Evolutionary conservation across 2,797 vertebrate species (phyloP).

Genomic region (Sphenopsis melanotis): DNA sequence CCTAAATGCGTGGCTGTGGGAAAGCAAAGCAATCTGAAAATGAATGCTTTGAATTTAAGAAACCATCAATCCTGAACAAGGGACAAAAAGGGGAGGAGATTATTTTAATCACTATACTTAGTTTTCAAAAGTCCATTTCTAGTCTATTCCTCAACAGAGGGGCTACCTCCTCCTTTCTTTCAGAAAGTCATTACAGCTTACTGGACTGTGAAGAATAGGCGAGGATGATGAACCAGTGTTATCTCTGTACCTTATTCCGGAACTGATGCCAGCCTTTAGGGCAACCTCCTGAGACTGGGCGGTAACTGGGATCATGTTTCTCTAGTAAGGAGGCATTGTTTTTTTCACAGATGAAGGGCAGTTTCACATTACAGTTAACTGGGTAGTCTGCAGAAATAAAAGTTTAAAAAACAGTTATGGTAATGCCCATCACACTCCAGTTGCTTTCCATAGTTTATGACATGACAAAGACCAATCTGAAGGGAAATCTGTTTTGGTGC

Average conservation of each 20-base stretch:
- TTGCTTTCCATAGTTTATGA: not conserved
- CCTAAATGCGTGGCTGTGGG: not conserved
- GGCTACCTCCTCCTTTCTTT: not conserved
- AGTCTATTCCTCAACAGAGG: not conserved
- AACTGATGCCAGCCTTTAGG: conserved; percentile 71
- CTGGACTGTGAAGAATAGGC: not conserved
- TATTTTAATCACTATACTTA: not conserved
- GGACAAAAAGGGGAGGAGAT: not conserved
- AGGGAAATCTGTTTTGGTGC: not conserved
- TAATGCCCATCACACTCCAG: not conserved
- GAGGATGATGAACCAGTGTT: not conserved
- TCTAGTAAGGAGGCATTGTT: conserved; percentile 85
- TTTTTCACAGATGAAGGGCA: conserved; percentile 90
- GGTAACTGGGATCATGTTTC: conserved; percentile 72
- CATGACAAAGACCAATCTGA: not conserved
- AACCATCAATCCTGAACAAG: not conserved
- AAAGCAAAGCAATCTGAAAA: not conserved
- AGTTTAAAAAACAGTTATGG: not conserved
- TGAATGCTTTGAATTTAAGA: not conserved
- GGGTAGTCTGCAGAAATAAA: conserved; percentile 58
- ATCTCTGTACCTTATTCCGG: conserved; percentile 85
- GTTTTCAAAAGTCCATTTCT: not conserved
- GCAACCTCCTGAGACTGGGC: conserved; percentile 72
- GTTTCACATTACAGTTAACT: conserved; percentile 67
- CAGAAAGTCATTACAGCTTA: not conserved